Base-by-base conservation (phyloP, 1,140 invertebrate genomes). In the Drosophila parvula region DNA sequence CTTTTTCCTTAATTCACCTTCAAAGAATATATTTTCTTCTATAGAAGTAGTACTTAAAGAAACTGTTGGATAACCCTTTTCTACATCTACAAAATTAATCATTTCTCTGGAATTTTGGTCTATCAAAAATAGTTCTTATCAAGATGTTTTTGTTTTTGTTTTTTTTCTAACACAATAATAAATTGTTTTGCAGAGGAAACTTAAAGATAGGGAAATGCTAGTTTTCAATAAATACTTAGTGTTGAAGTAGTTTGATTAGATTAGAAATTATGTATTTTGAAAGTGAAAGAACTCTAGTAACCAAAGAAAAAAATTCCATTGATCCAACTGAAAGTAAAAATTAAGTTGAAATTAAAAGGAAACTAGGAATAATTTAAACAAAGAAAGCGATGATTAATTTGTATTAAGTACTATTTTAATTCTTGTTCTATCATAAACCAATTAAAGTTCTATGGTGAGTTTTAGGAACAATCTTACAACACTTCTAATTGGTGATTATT, bases 131-230 rank as follows among this genome's bases (percentile, higher is more conserved):
- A 50, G 5, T 32, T 53, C 16, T 22, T 36, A 36, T 36, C 32
- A 53, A 34, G 30, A 8, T 51, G 50, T 18, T 51, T n/a, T 22
- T 22, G 22, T 22, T 22, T 2, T 22, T 22, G n/a, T 22, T 22
- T 22, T 18, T 18, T 36, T 51, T 34, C 32, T 32, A 34, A 50
- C 45, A 47, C 28, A 50, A 28, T 28, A 48, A 16, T 5, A 51
- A 51, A 4, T 18, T 34, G 6, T 51, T 51, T 18, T 51, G 10
- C 4, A 34, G 16, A 53, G 16, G 16, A 53, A 36, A 53, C 50
- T 36, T 22, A 9, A 53, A 53, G 32, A 53, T 34, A 53, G 50
- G 50, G 16, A 53, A 53, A 36, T 53, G 18, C 16, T 53, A 53
- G 50, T 53, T 53, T 36, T 53, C 30, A 36, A 34, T 36, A 53